Base-by-base conservation (phyloP, 2,797 vertebrate genomes). In the Prionace glauca region DNA sequence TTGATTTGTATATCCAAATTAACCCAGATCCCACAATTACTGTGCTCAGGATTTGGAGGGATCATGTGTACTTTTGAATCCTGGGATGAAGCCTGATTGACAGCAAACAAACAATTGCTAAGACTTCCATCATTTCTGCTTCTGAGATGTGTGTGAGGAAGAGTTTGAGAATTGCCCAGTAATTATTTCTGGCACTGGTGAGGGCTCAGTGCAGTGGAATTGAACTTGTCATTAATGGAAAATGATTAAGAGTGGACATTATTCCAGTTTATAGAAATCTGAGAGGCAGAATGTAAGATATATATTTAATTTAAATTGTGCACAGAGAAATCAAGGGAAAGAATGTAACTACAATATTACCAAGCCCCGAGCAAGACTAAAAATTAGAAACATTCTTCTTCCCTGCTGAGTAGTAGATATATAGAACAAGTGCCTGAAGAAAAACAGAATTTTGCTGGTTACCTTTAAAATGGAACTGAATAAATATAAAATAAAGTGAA, bases 331-430 rank as follows among this genome's bases (percentile, higher is more conserved):
- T n/a, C 62, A 69, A 92, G 67, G 65, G 65, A 41, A 92, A 24
- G 90, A 69, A 41, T 69, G 65, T 92, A 92, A 92, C 65, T 65
- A 92, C 90, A 92, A 69, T 92, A 92, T 69, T 41, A 92, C 36
- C 18, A 24, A n/a, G 62, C 90, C 90, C 41, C n/a, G 67, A 92
- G 90, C 90, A 69, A 69, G 36, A 10, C n/a, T 69, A 69, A 65
- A 92, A 62, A 92, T 92, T 36, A 92, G 90, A 92, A 69, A 24
- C 90, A 92, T 92, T 69, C 90, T 92, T 69, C 65, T 92, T 69
- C 36, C 62, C 65, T 22, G 65, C 90, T 92, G 90, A 92, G 20
- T 92, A 22, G 90, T 69, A 69, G 62, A 92, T 22, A 92, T 69
- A 41, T 22, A 41, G 65, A 92, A 69, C 41, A 45, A 92, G 7